Evolutionary conservation across 2,113 vertebrate genomes (phyloP), one percentile per base, ranked within the genome.

Genomic region (Phalacrocorax brasilianus): DNA sequence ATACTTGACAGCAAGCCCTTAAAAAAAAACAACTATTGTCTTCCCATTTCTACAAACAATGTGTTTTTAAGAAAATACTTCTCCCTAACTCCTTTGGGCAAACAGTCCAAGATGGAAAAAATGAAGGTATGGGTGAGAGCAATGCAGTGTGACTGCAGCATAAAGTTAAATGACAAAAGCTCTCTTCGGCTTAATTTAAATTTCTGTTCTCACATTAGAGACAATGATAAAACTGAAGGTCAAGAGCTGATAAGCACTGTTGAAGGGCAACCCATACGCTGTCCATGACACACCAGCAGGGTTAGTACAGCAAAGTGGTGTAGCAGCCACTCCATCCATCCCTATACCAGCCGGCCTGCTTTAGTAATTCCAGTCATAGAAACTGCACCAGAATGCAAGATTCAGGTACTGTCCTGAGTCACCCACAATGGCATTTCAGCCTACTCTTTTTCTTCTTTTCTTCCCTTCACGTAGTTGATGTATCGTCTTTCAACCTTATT

Each of bases 391-490:
- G 42, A 53, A 66, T 4, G 7, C 16, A 40, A 70, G 19, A n/a
- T 9, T 32, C 47, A 22, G 62, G 38, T 42, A 10, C 50, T 49
- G 8, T 13, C 52, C 22, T 1, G 4, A 53, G 26, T 40, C 70
- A 49, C 45, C 6, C 52, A 23, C 71, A n/a, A 5, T 10, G 35
- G 22, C 4, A 0, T 79, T 76, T 76, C 62, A 74, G 56, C 15
- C 72, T 21, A 1, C 7, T 63, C 30, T 33, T 3, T 49, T 8
- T 30, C 2, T 32, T 30, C 6, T 2, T 5, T 44, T 26, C 70
- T 58, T 15, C 63, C 30, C 33, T 58, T 32, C 0, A 0, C 1
- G 0, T 20, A 5, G n/a, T 6, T 44, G 33, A 56, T 68, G 5
- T 5, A 3, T 11, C 49, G 7, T 45, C 65, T 77, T 66, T 55